Base-by-base conservation (phyloP, 2,797 vertebrate genomes). In the Etheostoma nigrum region DNA sequence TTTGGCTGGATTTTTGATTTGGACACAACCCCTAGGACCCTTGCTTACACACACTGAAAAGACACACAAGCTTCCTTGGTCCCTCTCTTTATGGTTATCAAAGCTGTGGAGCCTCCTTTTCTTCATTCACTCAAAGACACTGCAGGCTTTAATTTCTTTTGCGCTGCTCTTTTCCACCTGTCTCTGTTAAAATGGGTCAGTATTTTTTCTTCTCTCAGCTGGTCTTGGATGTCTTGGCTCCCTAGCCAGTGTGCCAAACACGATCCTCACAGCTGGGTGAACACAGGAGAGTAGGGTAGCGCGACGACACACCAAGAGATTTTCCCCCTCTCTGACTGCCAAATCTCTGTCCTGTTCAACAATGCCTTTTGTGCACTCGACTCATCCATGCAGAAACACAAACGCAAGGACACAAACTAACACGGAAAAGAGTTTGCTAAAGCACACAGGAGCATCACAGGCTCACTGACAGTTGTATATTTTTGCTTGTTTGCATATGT, bases 251-350 rank as follows among this genome's bases (percentile, higher is more conserved):
- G 72, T 87, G 90, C 89, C 90, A 88, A 85, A 87, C 88, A 76
- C 62, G 86, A 82, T 81, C 84, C 85, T 83, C 85, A 84, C 86
- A 86, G 87, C 90, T 88, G 76, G 88, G 71, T 78, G 86, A 88
- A 88, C 89, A 86, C 82, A 66, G 78, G 74, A 68, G 83, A 87
- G 54, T 66, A 88, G 82, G 81, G 68, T 70, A 88, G 81, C 4
- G 36, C 16, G 44, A 65, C 18, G 33, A 65, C 53, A 4, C 68
- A 59, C 67, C 19, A 66, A 58, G 73, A 82, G 74, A 76, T 14
- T 16, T 30, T 19, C 49, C 30, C 21, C 12, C 14, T 6, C 8
- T 4, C 8, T 4, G 33, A 67, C 71, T 76, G 87, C 86, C 84
- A 88, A 91, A 87, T 84, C 79, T 82, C 81, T 42, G 79, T 77